phyloP scores from a whole-genome alignment of 2,113 vertebrate species.

The Nymphicus hollandicus region DNA sequence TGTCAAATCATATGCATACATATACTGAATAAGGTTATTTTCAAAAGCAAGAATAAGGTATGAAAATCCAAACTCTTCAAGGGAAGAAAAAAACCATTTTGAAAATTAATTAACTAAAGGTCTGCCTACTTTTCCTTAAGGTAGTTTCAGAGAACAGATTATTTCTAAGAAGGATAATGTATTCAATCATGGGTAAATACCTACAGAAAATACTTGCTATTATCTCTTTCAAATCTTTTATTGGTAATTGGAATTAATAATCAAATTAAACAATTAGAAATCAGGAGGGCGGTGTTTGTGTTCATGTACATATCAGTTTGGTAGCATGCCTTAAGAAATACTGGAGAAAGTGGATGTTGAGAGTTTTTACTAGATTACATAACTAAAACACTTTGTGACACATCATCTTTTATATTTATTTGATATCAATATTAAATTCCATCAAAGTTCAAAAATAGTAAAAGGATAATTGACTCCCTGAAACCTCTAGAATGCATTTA shows the following conservation, averaged over 20 bases:
- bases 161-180: not conserved
- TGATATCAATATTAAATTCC: not conserved
- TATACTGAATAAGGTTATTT: not conserved
- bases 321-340: not conserved
- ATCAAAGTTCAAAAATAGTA: not conserved
- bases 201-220: not conserved
- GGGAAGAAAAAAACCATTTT: not conserved
- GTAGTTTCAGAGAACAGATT: not conserved
- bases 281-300: not conserved
- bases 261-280: not conserved
- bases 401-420: not conserved
- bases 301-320: not conserved
- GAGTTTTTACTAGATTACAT: not conserved
- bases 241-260: not conserved
- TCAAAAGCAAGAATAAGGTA: not conserved
- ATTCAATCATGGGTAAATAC: not conserved
- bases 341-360: not conserved
- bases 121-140: not conserved
- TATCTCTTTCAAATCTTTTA: not conserved
- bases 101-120: not conserved
- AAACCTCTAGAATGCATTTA: not conserved
- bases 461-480: not conserved
- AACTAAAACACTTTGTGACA: not conserved
- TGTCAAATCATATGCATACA: fast-evolving
- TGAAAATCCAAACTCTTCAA: not conserved